These are phyloP conservation scores for Ageneiosus marmoratus DNA, from an alignment of 2,113 vertebrate species.

Conservation along the genomic window DNA sequence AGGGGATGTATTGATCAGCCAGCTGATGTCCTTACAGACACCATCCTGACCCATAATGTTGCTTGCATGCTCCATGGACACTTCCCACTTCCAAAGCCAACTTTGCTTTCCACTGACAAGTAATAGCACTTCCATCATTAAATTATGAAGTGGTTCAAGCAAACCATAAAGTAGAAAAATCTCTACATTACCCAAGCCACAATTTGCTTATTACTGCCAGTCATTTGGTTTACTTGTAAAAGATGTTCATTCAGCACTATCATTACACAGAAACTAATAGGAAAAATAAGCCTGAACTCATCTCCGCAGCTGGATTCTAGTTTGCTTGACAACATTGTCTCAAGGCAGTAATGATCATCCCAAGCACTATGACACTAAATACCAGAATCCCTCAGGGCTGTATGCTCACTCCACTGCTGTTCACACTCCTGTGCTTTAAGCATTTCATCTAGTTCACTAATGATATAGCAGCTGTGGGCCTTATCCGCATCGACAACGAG, in stretches of 20 bases:
- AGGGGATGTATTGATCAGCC: neutral
- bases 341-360: neutral
- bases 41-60: neutral
- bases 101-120: neutral
- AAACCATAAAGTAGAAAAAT: neutral
- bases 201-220: neutral
- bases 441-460: slow-evolving; percentile 3
- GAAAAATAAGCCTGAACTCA: neutral
- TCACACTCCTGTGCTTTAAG: neutral
- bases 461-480: neutral
- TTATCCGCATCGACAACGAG: neutral
- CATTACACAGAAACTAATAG: neutral
- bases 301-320: neutral
- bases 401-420: slow-evolving; percentile 7
- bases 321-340: neutral
- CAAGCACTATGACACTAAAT: neutral
- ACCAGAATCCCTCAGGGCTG: neutral
- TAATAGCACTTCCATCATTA: neutral
- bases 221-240: neutral
- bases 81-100: neutral
- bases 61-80: neutral
- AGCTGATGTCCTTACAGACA: neutral
- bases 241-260: neutral
- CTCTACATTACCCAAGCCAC: neutral
- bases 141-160: neutral